phyloP scores from a whole-genome alignment of 2,113 vertebrate species.

The Lasiurus borealis region DNA sequence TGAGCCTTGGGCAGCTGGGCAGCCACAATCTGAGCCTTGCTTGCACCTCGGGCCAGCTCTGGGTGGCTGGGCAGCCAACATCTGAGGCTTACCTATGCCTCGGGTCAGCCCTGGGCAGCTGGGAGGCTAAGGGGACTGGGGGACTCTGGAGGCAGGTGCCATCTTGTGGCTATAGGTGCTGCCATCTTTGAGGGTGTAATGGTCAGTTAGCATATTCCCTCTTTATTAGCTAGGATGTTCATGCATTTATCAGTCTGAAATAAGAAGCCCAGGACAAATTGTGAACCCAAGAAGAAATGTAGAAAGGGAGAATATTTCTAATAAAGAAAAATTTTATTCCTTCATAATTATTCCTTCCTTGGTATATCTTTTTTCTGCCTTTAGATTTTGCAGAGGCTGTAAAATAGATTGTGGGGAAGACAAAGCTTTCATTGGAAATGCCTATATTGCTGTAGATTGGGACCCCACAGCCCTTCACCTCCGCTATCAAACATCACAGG shows the following conservation, averaged over 20 bases:
- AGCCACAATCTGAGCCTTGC: no score
- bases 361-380: not conserved
- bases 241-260: conserved; percentile 37
- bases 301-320: conserved; percentile 14
- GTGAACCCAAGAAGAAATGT: not conserved
- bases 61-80: no score
- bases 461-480: conserved; percentile 98
- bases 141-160: no score
- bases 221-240: not conserved
- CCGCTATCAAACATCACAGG: conserved; percentile 98
- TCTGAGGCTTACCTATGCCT: no score
- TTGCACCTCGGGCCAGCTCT: no score
- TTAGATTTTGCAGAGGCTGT: conserved; percentile 97
- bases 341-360: conserved; percentile 1
- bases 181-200: no score
- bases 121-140: no score
- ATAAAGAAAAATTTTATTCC: not conserved
- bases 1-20: no score
- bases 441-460: conserved; percentile 99
- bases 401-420: conserved; percentile 95
- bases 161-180: no score
- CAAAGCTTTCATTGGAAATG: conserved; percentile 93
- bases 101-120: no score
- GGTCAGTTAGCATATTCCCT: no score
- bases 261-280: conserved; percentile 42